These are phyloP conservation scores for Kryptolebias marmoratus DNA, from an alignment of 2,113 vertebrate species.

Conservation along the genomic window DNA sequence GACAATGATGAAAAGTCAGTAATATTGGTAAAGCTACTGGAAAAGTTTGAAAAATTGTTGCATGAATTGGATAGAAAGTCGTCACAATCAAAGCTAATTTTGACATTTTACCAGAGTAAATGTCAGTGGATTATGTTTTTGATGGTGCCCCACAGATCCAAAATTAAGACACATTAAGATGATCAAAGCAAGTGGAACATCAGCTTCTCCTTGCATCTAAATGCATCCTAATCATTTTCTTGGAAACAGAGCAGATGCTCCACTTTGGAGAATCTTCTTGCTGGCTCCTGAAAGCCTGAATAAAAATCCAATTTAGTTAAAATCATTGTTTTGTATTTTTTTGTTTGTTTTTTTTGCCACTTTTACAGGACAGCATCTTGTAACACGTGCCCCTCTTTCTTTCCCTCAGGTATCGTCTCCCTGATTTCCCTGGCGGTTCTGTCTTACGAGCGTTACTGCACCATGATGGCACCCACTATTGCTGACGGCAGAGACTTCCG, in stretches of 20 bases:
- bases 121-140: background rate
- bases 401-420: constrained; percentile 79
- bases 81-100: background rate
- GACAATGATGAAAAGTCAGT: background rate
- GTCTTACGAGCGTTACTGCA: constrained; percentile 84
- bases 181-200: constrained; percentile 20
- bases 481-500: constrained; percentile 79
- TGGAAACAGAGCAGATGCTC: constrained; percentile 1
- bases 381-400: background rate
- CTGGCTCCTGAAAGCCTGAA: background rate
- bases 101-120: background rate
- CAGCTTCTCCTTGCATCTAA: background rate
- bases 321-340: background rate
- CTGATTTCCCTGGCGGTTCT: constrained; percentile 84
- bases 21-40: background rate
- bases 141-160: constrained; percentile 2
- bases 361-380: background rate
- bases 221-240: background rate
- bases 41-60: background rate
- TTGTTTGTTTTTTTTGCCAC: background rate
- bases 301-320: background rate
- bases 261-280: background rate
- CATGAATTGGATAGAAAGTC: background rate
- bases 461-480: constrained; percentile 76
- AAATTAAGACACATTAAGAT: background rate